Base-by-base conservation (phyloP, 1,140 invertebrate species). In the Musca vetustissima region DNA sequence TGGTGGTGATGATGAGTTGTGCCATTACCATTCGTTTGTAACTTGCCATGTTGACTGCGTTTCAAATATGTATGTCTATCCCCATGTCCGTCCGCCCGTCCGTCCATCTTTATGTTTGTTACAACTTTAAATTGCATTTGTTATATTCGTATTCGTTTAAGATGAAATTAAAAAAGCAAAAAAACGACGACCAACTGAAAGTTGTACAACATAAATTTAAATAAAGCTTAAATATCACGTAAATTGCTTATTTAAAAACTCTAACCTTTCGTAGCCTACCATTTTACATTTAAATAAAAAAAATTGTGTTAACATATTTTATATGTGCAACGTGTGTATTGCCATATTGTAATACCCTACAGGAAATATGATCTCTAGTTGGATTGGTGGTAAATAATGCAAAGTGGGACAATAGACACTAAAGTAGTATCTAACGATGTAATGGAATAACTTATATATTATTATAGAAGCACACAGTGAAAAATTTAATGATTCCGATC, bases 171-270 rank as follows among this genome's bases (percentile, higher is more conserved):
- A 65, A 65, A 24, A 65, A 15, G 21, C 19, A 57, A 57, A 57
- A 24, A 57, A 57, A 9, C 3, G 4, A 55, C 47, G 55, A n/a
- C 70, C 72, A 70, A 61, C 70, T 25, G 68, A 75, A 61, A 43
- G 57, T 25, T 61, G 57, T 61, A 43, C 57, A 61, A 61, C 57
- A 61, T 61, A 61, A 61, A 61, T 61, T 61, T 61, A 61, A 61
- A 61, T 61, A 61, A 61, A 61, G 57, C 57, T 61, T 61, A 61
- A 61, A 61, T 61, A 61, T 61, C 57, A 61, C 57, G 57, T 61
- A 61, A 61, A 61, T 61, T 61, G 57, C 57, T 61, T 61, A 61
- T 32, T 43, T 61, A 61, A 61, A 61, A 61, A 36, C 57, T 61
- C 28, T 61, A 61, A 61, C 57, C 57, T 61, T 61, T 61, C 57